Evolutionary conservation across 2,797 vertebrate genomes (phyloP), one percentile per base, ranked within the genome.

Genomic region (Sebastes ruberrimus): DNA sequence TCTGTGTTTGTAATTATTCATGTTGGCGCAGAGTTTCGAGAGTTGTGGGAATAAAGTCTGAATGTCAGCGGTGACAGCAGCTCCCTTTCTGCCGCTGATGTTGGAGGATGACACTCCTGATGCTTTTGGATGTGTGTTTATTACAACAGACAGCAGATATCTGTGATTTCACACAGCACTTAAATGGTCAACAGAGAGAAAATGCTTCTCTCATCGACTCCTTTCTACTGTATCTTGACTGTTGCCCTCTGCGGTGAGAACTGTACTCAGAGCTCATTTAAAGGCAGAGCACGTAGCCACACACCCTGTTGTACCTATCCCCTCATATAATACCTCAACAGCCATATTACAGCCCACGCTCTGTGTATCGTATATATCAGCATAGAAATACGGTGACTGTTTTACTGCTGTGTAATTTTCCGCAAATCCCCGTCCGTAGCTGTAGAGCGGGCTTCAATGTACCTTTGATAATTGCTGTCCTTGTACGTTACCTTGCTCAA

Each of bases 381-480:
- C 87, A 91, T 89, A 76, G 82, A 81, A 86, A 90, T 72, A 83
- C 49, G 11, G 14, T 14, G 27, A 78, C 77, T 32, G 71, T 77
- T 87, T 90, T 80, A 90, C 87, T 78, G 81, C 81, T 2, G 32
- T 82, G 85, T 80, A 78, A 89, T 93, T 89, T 88, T 80, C 84
- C 42, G 10, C 33, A 79, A 67, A 88, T 77, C 76, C 61, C 57
- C 66, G 82, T 76, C 68, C 76, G 30, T 70, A 42, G 65, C 80
- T 72, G 71, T 80, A 73, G 33, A 28, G 33, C 22, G 4, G 38
- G 46, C 46, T 81, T 78, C 66, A 53, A 22, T 80, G 84, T 60
- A 52, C 80, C 86, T 81, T 52, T 73, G 78, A 84, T 91, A 88
- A 89, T 88, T 65, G 82, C 77, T 4, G 85, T 89, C 84, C 93